phyloP scores from a whole-genome alignment of 2,888 invertebrate species.

The Dusona sp. region DNA sequence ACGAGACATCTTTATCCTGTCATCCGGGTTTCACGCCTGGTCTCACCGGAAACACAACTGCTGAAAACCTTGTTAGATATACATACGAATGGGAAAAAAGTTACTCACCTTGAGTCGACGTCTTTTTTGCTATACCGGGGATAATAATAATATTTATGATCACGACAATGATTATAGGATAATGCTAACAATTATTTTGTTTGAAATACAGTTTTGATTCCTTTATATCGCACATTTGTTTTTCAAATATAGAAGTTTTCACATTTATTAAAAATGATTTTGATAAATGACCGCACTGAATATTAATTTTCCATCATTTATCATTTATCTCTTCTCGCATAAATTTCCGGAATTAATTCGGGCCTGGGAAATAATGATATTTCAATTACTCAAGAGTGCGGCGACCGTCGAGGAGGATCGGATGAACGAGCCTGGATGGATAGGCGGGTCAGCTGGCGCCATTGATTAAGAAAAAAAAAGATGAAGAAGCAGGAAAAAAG shows the following conservation, averaged over 20 bases:
- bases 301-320: neutral
- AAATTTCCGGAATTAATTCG: conserved; percentile 2
- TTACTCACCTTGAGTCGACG: neutral
- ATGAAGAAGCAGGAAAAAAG: conserved; percentile 37
- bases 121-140: too few species aligned
- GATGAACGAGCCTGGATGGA: conserved; percentile 22
- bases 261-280: neutral
- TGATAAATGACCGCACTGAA: neutral
- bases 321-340: conserved; percentile 2
- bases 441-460: conserved; percentile 67
- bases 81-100: conserved; percentile 6
- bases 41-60: conserved; percentile 66
- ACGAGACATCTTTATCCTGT: conserved; percentile 69
- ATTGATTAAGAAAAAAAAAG: conserved; percentile 57
- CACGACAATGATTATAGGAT: neutral
- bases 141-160: neutral
- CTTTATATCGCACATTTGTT: neutral
- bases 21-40: conserved; percentile 63
- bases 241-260: neutral
- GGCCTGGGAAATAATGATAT: conserved; percentile 16
- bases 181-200: neutral
- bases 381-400: conserved; percentile 16
- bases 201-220: neutral
- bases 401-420: neutral
- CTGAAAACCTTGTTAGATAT: conserved; percentile 25